Conservation (phyloP, 2,888 invertebrate species). For the Scaptomyza caliginosa region DNA sequence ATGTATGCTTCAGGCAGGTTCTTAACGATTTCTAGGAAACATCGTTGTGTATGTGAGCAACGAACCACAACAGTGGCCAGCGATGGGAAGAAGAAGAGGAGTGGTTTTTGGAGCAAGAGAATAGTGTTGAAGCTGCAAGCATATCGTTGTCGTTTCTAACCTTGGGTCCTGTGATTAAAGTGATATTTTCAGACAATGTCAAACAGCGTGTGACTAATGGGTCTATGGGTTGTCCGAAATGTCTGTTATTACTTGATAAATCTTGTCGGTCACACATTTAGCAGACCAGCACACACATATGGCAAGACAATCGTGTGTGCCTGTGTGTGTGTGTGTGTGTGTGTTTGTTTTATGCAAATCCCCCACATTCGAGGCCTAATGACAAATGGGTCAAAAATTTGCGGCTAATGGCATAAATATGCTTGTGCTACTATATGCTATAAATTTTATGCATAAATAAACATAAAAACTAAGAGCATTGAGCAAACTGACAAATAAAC, state of each 20-base stretch:
- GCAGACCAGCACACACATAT: conserved; percentile 31
- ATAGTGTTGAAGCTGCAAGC: background rate
- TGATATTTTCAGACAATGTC: conserved; percentile 80
- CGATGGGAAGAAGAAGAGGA: background rate
- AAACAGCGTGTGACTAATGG: conserved; percentile 79
- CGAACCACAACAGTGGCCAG: conserved; percentile 15
- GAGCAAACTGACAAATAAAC: background rate
- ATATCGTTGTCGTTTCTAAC: conserved; percentile 15
- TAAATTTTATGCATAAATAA: conserved; percentile 76
- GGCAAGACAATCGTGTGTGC: background rate
- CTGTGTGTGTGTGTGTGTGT: conserved; percentile 43
- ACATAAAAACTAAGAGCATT: conserved; percentile 7
- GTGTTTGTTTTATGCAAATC: conserved; percentile 77
- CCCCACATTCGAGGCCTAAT: conserved; percentile 68
- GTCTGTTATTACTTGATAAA: conserved; percentile 79
- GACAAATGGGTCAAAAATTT: conserved; percentile 79
- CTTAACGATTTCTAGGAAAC: background rate
- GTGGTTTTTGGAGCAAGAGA: background rate
- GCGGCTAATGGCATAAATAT: conserved; percentile 79
- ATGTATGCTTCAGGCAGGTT: background rate
- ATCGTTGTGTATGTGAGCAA: conserved; percentile 7
- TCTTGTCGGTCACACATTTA: conserved; percentile 78
- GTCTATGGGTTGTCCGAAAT: conserved; percentile 80
- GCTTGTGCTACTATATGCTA: conserved; percentile 63
- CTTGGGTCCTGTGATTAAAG: conserved; percentile 67